Base-by-base conservation (phyloP, 2,113 vertebrate species). In the Silurus asotus region DNA sequence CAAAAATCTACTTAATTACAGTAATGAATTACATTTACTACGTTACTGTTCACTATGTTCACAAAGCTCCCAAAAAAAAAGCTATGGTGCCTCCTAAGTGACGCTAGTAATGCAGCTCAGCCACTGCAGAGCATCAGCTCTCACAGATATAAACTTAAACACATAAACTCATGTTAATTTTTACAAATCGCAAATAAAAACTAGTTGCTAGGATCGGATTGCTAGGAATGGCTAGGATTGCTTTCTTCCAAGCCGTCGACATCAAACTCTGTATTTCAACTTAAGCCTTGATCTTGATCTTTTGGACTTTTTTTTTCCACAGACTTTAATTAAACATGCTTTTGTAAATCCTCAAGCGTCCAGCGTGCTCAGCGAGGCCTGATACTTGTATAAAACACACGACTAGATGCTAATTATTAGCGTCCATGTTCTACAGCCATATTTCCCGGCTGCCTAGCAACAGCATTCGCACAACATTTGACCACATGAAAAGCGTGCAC, bases 401-500 rank as follows among this genome's bases (percentile, higher is more conserved):
- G 51, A 10, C 70, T 51, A 53, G 74, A 0, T 55, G 15, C n/a
- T 64, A 48, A 51, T 6, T 10, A 81, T 28, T 62, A 64, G 19
- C 58, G 6, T 64, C 9, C 61, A 51, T 65, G 79, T 81, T 65
- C 20, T 64, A n/a, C 59, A 51, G 48, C 49, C 45, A 49, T 64
- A 15, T 81, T 65, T 65, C 45, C n/a, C 45, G 65, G 56, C 65
- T 65, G 5, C 62, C 62, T 82, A 53, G 80, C 61, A 61, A 80
- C 28, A 77, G 6, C 5, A 0, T 76, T 53, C 20, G 19, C 8
- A 49, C 75, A 77, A 15, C 13, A 2, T 79, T 37, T 80, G 51
- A 58, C n/a, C 25, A 78, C 49, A 5, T 45, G 58, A 61, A 61
- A 15, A 13, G 17, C 15, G 37, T 51, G 51, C 6, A 2, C 25